Base-by-base conservation (phyloP, 2,113 vertebrate genomes). In the Ptychochromis oligacanthus region DNA sequence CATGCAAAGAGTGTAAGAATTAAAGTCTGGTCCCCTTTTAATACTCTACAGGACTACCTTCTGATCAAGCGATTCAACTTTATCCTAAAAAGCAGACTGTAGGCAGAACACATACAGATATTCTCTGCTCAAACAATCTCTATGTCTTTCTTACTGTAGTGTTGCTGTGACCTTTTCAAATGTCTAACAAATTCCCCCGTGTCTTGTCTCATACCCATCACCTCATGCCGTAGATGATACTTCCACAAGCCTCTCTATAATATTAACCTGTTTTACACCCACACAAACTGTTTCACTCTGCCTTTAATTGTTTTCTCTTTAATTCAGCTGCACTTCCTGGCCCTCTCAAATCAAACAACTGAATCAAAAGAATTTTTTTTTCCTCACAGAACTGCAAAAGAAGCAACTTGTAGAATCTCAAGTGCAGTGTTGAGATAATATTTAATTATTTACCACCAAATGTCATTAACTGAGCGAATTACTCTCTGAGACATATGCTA, bases 111-210 rank as follows among this genome's bases (percentile, higher is more conserved):
- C 59, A 22, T 34, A 64, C 52, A 52, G 2, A 13, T 24, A n/a
- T 20, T 10, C 56, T 18, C 22, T 34, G 2, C 61, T 79, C 26
- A 60, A 62, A 38, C 56, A 75, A 22, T 80, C 77, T 81, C 74
- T 75, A 72, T 78, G 55, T 62, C 75, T 81, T 85, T 83, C 77
- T 18, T 15, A 15, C 65, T 64, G 10, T 18, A 13, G 26, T 0
- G 9, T n/a, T 58, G 31, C 77, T 40, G 38, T 79, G 78, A 91
- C 87, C 88, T 88, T 91, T 87, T 80, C 28, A 79, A 49, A 64
- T 70, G 64, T 85, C 80, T 60, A 61, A 82, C 74, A 87, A 87
- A 86, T 77, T n/a, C 78, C 74, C 60, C 6, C 12, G 34, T 60
- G 57, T 55, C 15, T 77, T 20, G 81, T 64, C 58, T 80, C 72